These are phyloP conservation scores for Empidonax traillii DNA, from an alignment of 2,113 vertebrate genomes.

Conservation along the genomic window DNA sequence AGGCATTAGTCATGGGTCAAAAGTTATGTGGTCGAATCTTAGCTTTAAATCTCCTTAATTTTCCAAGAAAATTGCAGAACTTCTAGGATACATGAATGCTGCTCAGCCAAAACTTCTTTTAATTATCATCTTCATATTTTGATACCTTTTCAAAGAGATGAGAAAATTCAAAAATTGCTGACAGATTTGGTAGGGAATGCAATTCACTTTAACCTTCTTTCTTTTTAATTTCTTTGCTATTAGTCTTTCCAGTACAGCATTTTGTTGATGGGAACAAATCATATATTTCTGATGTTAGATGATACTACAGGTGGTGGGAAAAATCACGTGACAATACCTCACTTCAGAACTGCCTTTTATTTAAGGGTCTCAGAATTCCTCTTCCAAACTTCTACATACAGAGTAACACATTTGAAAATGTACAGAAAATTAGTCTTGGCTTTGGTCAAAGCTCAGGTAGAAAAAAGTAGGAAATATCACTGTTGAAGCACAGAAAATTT, in stretches of 20 bases:
- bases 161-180: neutral
- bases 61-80: neutral
- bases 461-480: neutral
- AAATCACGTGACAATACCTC: neutral
- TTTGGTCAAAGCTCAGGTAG: neutral
- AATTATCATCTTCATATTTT: neutral
- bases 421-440: neutral
- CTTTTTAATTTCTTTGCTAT: neutral
- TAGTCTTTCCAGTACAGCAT: neutral
- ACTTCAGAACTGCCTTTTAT: neutral
- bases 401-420: neutral
- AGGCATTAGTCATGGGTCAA: constrained; percentile 20
- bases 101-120: neutral
- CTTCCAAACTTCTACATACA: neutral
- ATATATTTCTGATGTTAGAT: neutral
- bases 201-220: neutral
- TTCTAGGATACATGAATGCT: neutral
- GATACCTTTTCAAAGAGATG: neutral
- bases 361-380: neutral
- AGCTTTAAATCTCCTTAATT: neutral
- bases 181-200: neutral
- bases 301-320: rapidly evolving
- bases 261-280: neutral
- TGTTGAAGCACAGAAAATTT: neutral
- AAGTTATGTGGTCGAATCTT: neutral